Base-by-base conservation (phyloP, 2,888 invertebrate genomes). In the Parasteatoda lunata region DNA sequence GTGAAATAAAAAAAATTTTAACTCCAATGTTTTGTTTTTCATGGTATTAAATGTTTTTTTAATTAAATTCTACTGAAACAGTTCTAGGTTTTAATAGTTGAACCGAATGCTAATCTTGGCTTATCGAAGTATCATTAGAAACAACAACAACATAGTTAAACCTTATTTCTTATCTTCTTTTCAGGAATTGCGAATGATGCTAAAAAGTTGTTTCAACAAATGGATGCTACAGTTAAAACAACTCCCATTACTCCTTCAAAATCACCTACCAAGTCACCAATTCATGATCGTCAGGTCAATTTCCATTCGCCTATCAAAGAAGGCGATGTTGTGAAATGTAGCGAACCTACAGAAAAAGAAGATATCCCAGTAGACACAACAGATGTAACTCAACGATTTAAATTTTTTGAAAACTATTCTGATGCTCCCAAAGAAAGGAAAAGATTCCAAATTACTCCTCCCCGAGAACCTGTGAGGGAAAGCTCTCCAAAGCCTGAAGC, bases 361-460 rank as follows among this genome's bases (percentile, higher is more conserved):
- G 96, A 97, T 90, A 94, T 96, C 47, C 94, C 94, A 91, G 95
- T 96, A 84, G 94, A 95, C 92, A 96, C 96, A 0, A 95, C 95
- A 0, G 96, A 97, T 92, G 95, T 97, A 90, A 95, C 96, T 82
- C 95, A 96, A 91, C 94, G 96, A 90, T 97, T 97, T 94, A 95
- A 96, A 51, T 90, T 90, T 84, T 90, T 90, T 83, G 90, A 90
- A 77, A 89, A 90, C 64, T 90, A 87, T 68, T 88, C 89, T 64
- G 89, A 89, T 77, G 84, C 83, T 68, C 80, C 77, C 48, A 89
- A 88, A 76, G 93, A 94, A 89, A 94, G 94, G 90, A 95, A 95
- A 92, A 94, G 94, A 92, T 97, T 97, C 93, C 94, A 97, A 90
- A 96, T 97, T 93, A 97, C 97, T 65, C 97, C 97, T 88, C 97